Base-by-base conservation (phyloP, 2,797 vertebrate species). In the Sebastiscus albofasciatus region DNA sequence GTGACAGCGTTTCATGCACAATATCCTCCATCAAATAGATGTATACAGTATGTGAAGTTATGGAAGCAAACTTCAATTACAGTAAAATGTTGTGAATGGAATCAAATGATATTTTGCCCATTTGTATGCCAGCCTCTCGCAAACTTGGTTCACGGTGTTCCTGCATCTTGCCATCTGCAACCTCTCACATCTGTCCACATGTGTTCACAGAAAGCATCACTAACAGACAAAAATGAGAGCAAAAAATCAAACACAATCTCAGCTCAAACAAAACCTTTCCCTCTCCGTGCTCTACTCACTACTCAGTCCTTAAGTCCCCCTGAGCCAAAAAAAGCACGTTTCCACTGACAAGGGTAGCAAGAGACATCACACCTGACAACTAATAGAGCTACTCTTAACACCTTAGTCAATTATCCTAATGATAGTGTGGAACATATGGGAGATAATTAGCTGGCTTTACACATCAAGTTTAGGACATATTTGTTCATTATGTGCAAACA, bases 331-430 rank as follows among this genome's bases (percentile, higher is more conserved):
- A 55, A 39, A 36, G 16, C 39, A 42, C n/a, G 8, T 54, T 60
- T 76, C 24, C 6, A 29, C 3, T 31, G 61, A 72, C 12, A 67
- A 60, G 16, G 6, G 2, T 5, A 67, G 39, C 49, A 65, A 39
- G 33, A 64, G 52, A 42, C 33, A 61, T 62, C n/a, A 24, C 31
- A 84, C 42, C 61, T 83, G 56, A 56, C 27, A 75, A 2, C 31
- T 55, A 34, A 12, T 27, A 24, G 29, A 60, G 52, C 67, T 56
- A n/a, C n/a, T 68, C n/a, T 31, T 29, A 61, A 65, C 58, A 72
- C 42, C 13, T 46, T 4, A 33, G 49, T 73, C 72, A 73, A 46
- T 77, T 68, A 75, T 31, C 27, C 36, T 31, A 75, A 67, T 70
- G 20, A 70, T 24, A 12, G 11, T 12, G 1, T 12, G 54, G 60